Conservation (phyloP, 2,888 invertebrate species). For the Sinelater perroti region DNA sequence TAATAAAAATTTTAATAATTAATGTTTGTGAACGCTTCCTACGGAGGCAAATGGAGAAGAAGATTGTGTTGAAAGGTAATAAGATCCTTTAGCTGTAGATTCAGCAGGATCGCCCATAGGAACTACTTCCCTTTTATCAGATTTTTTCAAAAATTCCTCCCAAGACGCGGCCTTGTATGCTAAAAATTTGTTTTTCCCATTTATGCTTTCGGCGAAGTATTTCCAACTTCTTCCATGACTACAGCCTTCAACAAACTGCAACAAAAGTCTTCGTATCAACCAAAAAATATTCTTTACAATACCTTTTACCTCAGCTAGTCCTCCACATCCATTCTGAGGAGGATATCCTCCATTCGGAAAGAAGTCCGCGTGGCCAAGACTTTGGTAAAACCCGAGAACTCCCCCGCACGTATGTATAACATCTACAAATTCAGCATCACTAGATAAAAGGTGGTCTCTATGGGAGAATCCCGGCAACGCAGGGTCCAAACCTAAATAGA, state of each 20-base stretch:
- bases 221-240: constrained; percentile 41
- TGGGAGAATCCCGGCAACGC: constrained; percentile 70
- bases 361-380: constrained; percentile 70
- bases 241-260: constrained; percentile 39
- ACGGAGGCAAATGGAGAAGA: constrained; percentile 8
- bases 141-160: constrained; percentile 1
- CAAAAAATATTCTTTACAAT: background rate
- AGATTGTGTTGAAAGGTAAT: constrained; percentile 12
- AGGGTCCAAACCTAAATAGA: constrained; percentile 68
- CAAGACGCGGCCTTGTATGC: constrained; percentile 35
- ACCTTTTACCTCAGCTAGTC: constrained; percentile 10
- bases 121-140: background rate
- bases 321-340: constrained; percentile 22
- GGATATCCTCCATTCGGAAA: constrained; percentile 68
- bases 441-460: constrained; percentile 72
- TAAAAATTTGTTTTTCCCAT: constrained; percentile 16
- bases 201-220: constrained; percentile 39
- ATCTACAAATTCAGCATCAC: constrained; percentile 55
- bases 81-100: constrained; percentile 8
- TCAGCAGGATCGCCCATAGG: constrained; percentile 14
- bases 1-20: no score
- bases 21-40: no score
- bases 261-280: no score
- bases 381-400: constrained; percentile 66
- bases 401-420: constrained; percentile 66